Evolutionary conservation across 2,113 vertebrate genomes (phyloP).

Genomic region (Ptychochromis oligacanthus): DNA sequence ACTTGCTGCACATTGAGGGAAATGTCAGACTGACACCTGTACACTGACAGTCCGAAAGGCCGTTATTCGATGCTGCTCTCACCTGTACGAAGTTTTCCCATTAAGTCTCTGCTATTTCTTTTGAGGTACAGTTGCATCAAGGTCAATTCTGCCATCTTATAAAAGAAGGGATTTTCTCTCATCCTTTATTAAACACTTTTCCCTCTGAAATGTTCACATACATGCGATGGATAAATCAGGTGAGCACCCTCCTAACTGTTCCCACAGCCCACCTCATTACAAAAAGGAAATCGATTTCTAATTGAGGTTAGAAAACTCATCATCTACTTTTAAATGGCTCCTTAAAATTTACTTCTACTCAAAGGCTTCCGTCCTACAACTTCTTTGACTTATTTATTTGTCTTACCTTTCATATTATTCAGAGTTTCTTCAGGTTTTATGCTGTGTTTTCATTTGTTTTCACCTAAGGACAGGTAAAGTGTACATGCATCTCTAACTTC

Average conservation of each 20-base stretch:
- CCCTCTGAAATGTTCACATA: not conserved
- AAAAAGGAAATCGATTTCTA: too few relatives aligned
- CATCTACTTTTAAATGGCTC: too few relatives aligned
- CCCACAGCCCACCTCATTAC: too few relatives aligned
- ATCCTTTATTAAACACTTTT: not conserved
- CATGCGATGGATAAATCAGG: not conserved
- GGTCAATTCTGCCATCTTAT: not conserved
- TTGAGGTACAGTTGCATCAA: not conserved
- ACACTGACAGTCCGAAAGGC: not conserved
- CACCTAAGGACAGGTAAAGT: not conserved
- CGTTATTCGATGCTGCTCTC: not conserved
- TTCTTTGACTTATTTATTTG: not conserved
- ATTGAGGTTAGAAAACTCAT: too few relatives aligned
- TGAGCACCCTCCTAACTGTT: not conserved
- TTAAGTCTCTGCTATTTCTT: not conserved
- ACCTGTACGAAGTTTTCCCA: not conserved
- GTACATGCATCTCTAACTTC: not conserved
- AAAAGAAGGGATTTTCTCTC: not conserved
- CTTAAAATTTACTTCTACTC: too few relatives aligned
- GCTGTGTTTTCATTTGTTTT: not conserved
- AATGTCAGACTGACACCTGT: not conserved
- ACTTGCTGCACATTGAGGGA: not conserved
- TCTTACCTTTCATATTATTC: not conserved
- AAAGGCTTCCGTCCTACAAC: not conserved
- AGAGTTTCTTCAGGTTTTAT: not conserved